Evolutionary conservation across 2,113 vertebrate genomes (phyloP).

Genomic region (Brachyhypopomus gauderio): DNA sequence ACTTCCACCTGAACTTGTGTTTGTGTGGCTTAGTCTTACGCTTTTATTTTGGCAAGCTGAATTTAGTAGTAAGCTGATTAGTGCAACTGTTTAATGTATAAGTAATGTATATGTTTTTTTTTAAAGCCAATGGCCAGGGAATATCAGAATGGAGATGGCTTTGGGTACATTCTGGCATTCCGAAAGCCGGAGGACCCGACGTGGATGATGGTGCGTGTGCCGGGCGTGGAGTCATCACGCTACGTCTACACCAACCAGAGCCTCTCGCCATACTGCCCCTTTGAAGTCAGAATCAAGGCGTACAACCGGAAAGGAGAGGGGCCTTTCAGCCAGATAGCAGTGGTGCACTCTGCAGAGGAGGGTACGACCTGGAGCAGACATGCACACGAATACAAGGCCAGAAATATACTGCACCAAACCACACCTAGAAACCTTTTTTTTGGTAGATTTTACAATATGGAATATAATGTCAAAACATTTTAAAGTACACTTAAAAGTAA

Average conservation of each 20-base stretch:
- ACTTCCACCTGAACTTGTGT: neutral
- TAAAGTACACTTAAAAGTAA: no score
- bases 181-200: conserved; percentile 74
- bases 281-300: conserved; percentile 91
- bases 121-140: conserved; percentile 84
- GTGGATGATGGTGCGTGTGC: conserved; percentile 80
- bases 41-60: neutral
- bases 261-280: conserved; percentile 85
- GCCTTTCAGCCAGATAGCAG: conserved; percentile 86
- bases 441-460: no score
- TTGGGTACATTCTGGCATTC: conserved; percentile 91
- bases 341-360: conserved; percentile 92
- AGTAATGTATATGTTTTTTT: neutral
- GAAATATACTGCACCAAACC: neutral
- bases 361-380: conserved; percentile 69
- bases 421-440: neutral
- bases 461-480: no score
- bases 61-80: neutral
- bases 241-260: conserved; percentile 90
- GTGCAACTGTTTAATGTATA: no score
- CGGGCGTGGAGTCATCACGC: conserved; percentile 83
- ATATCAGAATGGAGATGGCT: conserved; percentile 93
- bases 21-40: neutral
- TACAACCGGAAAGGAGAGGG: conserved; percentile 91
- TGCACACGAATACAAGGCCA: neutral